phyloP scores from a whole-genome alignment of 2,797 vertebrate species.

The Sebastes iracundus region DNA sequence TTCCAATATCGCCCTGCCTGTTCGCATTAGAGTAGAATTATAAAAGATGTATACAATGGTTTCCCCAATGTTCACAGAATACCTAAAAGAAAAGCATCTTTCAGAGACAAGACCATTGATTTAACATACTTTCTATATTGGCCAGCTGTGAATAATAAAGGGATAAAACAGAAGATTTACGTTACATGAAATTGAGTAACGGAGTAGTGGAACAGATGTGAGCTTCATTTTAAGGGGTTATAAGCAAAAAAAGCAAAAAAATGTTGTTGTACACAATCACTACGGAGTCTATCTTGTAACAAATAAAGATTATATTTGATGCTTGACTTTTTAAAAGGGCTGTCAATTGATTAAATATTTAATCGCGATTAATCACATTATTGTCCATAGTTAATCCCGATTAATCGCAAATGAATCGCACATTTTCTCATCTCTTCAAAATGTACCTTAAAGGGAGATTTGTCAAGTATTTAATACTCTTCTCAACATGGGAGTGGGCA shows the following conservation, averaged over 20 bases:
- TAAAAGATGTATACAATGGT: not conserved
- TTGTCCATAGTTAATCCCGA: not conserved
- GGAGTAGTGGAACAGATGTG: too few relatives aligned
- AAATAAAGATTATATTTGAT: not conserved
- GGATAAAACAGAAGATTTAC: not conserved
- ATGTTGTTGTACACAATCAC: not conserved
- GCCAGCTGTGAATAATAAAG: not conserved
- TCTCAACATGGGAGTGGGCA: too few relatives aligned
- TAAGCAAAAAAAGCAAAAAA: not conserved
- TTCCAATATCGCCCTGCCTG: slow-evolving; percentile 11
- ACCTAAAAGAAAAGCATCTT: not conserved
- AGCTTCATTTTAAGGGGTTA: not conserved
- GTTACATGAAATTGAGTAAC: not conserved
- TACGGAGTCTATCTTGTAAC: not conserved
- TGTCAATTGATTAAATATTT: too few relatives aligned
- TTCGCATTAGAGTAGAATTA: not conserved
- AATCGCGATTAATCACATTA: not conserved
- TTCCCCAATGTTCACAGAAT: not conserved
- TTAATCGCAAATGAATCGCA: too few relatives aligned
- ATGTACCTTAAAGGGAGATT: too few relatives aligned
- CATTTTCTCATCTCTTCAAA: too few relatives aligned
- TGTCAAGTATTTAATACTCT: too few relatives aligned
- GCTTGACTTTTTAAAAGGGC: not conserved
- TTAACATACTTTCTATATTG: not conserved
- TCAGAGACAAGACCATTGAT: not conserved